Base-by-base conservation (phyloP, 53 echinoderm and acorn worm genomes). In the Luidia sarsii region DNA sequence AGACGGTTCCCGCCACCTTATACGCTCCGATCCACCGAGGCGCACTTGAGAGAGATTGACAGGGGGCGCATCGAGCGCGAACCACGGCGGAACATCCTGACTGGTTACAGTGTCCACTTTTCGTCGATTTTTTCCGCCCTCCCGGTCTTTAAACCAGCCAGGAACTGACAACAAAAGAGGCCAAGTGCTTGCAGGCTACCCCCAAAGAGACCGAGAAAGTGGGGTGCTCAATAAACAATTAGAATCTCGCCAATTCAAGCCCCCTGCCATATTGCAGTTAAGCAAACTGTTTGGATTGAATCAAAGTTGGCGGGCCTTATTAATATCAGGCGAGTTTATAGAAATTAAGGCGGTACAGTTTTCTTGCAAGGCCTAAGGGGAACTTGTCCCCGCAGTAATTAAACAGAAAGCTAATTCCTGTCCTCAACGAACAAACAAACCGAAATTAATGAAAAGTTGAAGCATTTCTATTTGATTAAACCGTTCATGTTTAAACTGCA, bases 81-180 rank as follows among this genome's bases (percentile, higher is more conserved):
- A 23, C 72, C 21, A 35, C 33, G 60, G 61, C 15, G 61, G 38
- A 70, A 70, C 70, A 32, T 39, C 61, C 31, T 39, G 34, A 77
- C 77, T 77, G 39, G 77, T 59, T 77, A 77, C 77, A 45, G 77
- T 77, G 60, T 77, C 77, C 48, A 77, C 77, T 77, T 77, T 77
- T 77, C 43, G 65, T 77, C 77, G 77, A 77, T 61, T 75, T 61
- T n/a, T 46, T 43, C 61, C 38, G n/a, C n/a, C n/a, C n/a, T n/a
- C 20, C 35, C 9, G 25, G 1, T 32, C 33, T 62, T 18, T 65
- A 41, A 10, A n/a, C 39, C 39, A 31, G 43, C 22, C 46, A 77
- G 33, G 60, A 59, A 77, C 77, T 77, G 77, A 59, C 77, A 77
- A 77, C 61, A 77, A 77, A 67, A 77, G 77, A 30, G 77, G 77